These are phyloP conservation scores for Shargacucullia verbasci DNA, from an alignment of 2,888 invertebrate genomes.

Conservation along the genomic window DNA sequence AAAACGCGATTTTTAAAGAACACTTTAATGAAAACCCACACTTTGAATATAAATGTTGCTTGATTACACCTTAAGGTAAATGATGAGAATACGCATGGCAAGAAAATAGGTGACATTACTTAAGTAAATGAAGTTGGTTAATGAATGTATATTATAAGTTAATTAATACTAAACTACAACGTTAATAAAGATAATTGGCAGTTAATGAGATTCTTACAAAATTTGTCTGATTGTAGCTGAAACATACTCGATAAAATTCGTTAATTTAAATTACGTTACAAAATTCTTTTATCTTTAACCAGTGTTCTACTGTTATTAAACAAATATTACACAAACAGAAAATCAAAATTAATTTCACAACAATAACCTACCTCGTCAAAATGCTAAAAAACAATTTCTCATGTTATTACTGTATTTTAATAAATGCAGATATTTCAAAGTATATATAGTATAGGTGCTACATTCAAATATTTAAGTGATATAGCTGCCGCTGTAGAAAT, in stretches of 20 bases:
- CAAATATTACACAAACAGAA: no score
- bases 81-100: conserved; percentile 16
- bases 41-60: conserved; percentile 77
- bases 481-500: no score
- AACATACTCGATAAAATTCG: no score
- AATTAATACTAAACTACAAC: conserved; percentile 14
- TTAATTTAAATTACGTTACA: no score
- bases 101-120: conserved; percentile 19
- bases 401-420: not conserved
- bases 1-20: conserved; percentile 75
- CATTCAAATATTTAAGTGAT: no score
- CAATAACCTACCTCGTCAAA: no score
- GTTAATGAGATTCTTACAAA: conserved; percentile 17
- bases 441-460: not conserved
- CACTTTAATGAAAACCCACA: conserved; percentile 84
- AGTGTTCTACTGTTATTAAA: no score
- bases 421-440: conserved; percentile 19
- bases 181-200: not conserved
- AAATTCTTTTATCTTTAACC: no score
- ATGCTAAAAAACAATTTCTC: no score
- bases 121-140: conserved; percentile 9
- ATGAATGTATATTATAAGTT: not conserved
- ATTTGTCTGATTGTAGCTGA: not conserved
- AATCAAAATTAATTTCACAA: no score
- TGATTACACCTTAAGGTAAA: conserved; percentile 80